Evolutionary conservation across 2,113 vertebrate species (phyloP), one percentile per base, ranked within the genome.

Genomic region (Peromyscus polionotus): DNA sequence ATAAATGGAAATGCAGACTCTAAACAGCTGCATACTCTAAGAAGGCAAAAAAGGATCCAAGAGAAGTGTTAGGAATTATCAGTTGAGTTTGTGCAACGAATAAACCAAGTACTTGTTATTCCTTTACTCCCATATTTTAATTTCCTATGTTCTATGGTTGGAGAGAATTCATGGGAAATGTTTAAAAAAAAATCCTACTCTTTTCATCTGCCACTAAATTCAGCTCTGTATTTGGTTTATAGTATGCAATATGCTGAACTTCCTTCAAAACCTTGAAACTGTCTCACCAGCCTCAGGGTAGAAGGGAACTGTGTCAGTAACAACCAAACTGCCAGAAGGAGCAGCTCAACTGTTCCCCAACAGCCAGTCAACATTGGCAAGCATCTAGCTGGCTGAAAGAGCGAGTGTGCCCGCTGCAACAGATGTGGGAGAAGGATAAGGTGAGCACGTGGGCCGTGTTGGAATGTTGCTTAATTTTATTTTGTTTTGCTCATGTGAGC

Each of bases 241-340:
- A n/a, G 33, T 20, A 36, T 39, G 88, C 36, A 94, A 92, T 96
- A 96, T 57, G 96, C 61, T 96, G 89, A 96, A 61, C 51, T 94
- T 96, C 51, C 91, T 92, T 93, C 54, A 88, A 89, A 97, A 97
- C 97, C 85, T 77, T 59, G 73, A 95, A 68, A 91, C 88, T 42
- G 5, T 95, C 79, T 96, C 33, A 68, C 11, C 9, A 75, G 77
- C 76, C 95, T 93, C 76, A 36, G n/a, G 59, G 94, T 97, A 93
- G 85, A 85, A 97, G 90, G 76, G 93, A 84, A 67, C 79, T 54
- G 57, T 91, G 76, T 94, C 83, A 91, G 61, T 90, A 79, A 33
- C 90, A 96, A 70, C 90, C 48, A 96, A 97, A 93, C 0, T n/a
- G 88, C 45, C 80, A 57, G 65, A 96, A 97, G 12, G 81, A 48